phyloP scores from a whole-genome alignment of 2,113 vertebrate genomes.

The Castor canadensis region DNA sequence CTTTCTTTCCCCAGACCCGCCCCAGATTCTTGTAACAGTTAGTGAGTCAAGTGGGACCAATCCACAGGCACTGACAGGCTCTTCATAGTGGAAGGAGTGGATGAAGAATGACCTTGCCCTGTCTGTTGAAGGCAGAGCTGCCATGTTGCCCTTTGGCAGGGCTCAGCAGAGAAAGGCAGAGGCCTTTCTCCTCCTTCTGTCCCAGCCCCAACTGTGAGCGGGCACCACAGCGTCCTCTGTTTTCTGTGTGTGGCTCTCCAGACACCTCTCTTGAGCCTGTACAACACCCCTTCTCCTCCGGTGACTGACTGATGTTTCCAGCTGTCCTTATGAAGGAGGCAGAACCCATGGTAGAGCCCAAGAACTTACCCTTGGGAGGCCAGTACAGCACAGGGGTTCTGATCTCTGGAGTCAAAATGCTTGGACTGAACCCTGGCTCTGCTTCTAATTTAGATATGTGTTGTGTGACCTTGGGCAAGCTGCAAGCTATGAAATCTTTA shows the following conservation, averaged over 20 bases:
- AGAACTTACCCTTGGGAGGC: neutral
- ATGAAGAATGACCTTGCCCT: neutral
- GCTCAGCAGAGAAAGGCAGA: neutral
- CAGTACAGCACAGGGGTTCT: neutral
- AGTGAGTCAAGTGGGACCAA: neutral
- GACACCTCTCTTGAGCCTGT: neutral
- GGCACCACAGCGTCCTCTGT: neutral
- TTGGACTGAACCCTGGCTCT: neutral
- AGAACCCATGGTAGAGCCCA: neutral
- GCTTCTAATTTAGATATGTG: neutral
- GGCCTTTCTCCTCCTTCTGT: neutral
- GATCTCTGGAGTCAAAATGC: neutral
- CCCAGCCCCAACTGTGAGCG: neutral
- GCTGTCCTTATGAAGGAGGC: neutral
- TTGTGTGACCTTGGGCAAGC: neutral
- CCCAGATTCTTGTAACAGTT: neutral
- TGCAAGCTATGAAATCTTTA: neutral
- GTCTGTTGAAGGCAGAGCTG: neutral
- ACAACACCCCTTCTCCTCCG: neutral
- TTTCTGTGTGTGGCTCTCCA: neutral
- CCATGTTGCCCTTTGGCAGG: neutral
- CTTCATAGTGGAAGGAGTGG: neutral
- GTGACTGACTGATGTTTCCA: neutral
- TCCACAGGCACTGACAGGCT: neutral
- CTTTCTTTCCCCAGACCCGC: neutral